phyloP scores from a whole-genome alignment of 2,888 invertebrate species.

The Myopa testacea region DNA sequence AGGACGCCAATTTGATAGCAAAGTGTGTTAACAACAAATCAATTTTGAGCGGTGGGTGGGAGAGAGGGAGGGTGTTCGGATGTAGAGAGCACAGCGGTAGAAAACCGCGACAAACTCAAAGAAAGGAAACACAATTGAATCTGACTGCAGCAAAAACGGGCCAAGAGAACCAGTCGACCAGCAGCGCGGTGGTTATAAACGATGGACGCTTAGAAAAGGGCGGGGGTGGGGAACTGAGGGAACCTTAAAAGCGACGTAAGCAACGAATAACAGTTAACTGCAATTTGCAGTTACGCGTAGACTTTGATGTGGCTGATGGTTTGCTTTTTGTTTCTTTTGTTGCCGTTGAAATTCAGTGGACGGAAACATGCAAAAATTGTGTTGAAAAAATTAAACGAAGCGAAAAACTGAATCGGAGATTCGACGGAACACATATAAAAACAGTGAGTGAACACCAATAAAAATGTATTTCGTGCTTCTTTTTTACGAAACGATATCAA shows the following conservation, averaged over 20 bases:
- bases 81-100: neutral
- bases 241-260: neutral
- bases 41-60: slow-evolving; percentile 29
- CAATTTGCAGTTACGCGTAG: slow-evolving; percentile 26
- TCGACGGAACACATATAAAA: neutral
- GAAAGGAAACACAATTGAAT: neutral
- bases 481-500: neutral
- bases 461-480: neutral
- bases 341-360: neutral
- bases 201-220: too few relatives aligned
- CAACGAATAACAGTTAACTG: slow-evolving; percentile 15
- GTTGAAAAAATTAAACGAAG: neutral
- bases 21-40: slow-evolving; percentile 35
- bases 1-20: slow-evolving; percentile 18
- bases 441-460: neutral
- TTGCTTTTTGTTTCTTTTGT: neutral
- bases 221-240: too few relatives aligned
- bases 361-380: neutral
- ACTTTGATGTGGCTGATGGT: slow-evolving; percentile 3
- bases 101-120: slow-evolving; percentile 21
- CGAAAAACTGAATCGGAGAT: neutral
- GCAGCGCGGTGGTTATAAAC: neutral
- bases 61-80: neutral
- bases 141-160: neutral
- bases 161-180: neutral